A percentile compares a stretch with the other conserved stretches of the same genome.
Conservation (phyloP, 2,797 vertebrate species). For the Ctenopoma multispine region DNA sequence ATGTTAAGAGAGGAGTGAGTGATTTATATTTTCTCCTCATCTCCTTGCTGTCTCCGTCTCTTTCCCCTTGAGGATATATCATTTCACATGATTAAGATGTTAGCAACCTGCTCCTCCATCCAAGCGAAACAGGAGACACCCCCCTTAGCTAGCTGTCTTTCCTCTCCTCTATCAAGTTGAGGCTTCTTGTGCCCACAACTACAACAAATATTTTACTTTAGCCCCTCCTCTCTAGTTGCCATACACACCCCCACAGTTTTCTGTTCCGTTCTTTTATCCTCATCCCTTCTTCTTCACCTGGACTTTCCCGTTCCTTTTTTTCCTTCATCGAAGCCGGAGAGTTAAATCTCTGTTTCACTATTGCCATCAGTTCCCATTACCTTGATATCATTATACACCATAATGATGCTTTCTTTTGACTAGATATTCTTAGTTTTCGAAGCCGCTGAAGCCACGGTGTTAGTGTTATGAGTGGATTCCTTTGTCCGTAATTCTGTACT, state of each 20-base stretch:
- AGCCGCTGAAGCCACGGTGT: slow-evolving; percentile 45
- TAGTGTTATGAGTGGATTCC: slow-evolving; percentile 42
- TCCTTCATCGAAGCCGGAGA: not conserved
- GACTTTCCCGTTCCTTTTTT: not conserved
- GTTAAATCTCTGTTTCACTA: slow-evolving; percentile 21
- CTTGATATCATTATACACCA: slow-evolving; percentile 20
- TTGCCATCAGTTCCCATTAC: slow-evolving; percentile 12
- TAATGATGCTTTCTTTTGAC: slow-evolving; percentile 37
- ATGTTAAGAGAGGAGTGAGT: slow-evolving; percentile 7
- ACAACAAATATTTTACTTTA: slow-evolving; percentile 22
- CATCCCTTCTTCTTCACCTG: slow-evolving; percentile 20
- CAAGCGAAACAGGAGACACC: slow-evolving; percentile 54
- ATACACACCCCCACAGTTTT: slow-evolving; percentile 1
- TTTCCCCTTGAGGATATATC: slow-evolving; percentile 60
- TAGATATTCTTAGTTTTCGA: slow-evolving; percentile 44
- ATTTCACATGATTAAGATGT: slow-evolving; percentile 71
- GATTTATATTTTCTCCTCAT: slow-evolving; percentile 57
- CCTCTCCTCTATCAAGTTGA: slow-evolving; percentile 18
- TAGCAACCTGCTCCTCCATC: slow-evolving; percentile 54
- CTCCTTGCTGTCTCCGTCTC: slow-evolving; percentile 31
- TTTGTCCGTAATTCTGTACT: slow-evolving; percentile 36
- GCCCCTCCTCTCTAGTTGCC: slow-evolving; percentile 57
- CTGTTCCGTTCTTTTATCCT: slow-evolving; percentile 26
- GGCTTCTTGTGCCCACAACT: not conserved
- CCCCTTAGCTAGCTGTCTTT: slow-evolving; percentile 37